phyloP scores from a whole-genome alignment of 2,113 vertebrate species.

The Nannobrachium achirus region DNA sequence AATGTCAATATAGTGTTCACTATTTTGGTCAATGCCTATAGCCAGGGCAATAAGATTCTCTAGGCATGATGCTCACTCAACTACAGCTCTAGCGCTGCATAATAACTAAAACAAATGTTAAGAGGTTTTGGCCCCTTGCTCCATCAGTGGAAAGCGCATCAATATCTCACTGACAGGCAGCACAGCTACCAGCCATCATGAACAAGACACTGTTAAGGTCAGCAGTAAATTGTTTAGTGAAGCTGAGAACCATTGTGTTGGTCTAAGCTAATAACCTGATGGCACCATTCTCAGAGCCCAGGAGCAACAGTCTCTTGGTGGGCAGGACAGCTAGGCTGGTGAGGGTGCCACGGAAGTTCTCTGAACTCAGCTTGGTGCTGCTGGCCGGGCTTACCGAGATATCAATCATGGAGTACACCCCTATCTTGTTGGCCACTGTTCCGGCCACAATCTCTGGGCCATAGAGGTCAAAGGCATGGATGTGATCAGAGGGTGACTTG shows the following conservation, averaged over 20 bases:
- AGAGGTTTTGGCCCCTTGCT: slow-evolving; percentile 28
- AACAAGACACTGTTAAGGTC: slow-evolving; percentile 44
- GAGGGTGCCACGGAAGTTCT: slow-evolving; percentile 96
- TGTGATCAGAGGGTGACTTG: slow-evolving; percentile 90
- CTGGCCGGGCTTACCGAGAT: slow-evolving; percentile 85
- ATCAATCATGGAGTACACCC: slow-evolving; percentile 92
- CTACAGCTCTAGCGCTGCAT: slow-evolving; percentile 46
- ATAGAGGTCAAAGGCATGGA: slow-evolving; percentile 93
- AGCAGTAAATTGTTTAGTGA: slow-evolving; percentile 11
- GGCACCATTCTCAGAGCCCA: slow-evolving; percentile 94
- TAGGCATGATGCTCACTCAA: slow-evolving; percentile 40
- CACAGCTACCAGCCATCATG: slow-evolving; percentile 28
- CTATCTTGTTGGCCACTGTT: slow-evolving; percentile 94
- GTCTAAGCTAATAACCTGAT: slow-evolving; percentile 88
- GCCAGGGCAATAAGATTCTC: slow-evolving; percentile 43
- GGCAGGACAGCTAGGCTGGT: slow-evolving; percentile 94
- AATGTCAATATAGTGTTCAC: slow-evolving; percentile 40
- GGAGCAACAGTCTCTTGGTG: slow-evolving; percentile 92
- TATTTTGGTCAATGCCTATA: slow-evolving; percentile 53
- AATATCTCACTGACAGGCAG: slow-evolving; percentile 32
- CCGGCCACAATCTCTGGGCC: slow-evolving; percentile 90
- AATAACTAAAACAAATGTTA: slow-evolving; percentile 38
- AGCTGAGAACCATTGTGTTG: slow-evolving; percentile 29
- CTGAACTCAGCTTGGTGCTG: slow-evolving; percentile 93
- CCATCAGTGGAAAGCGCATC: slow-evolving; percentile 26